Evolutionary conservation across 2,797 vertebrate species (phyloP).

Genomic region (Chrysolophus pictus): DNA sequence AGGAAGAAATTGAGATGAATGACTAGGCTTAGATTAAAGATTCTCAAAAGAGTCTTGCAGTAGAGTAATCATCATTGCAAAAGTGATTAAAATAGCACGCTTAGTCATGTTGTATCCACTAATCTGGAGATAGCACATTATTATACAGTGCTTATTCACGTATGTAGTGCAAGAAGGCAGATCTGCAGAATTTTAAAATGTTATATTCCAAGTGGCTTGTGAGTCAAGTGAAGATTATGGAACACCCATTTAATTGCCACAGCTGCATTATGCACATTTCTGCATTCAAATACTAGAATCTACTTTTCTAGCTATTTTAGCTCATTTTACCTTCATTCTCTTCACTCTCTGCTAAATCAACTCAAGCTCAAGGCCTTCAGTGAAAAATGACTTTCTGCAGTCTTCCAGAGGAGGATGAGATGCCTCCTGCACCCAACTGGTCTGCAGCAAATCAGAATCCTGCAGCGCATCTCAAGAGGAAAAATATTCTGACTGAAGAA

Average conservation of each 20-base stretch:
- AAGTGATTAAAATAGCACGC: conserved; percentile 60
- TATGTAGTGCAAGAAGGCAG: conserved; percentile 46
- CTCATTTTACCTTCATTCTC: conserved; percentile 58
- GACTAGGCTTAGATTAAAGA: conserved; percentile 43
- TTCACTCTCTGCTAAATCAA: conserved; percentile 21
- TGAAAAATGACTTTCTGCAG: conserved; percentile 26
- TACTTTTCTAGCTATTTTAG: conserved; percentile 44
- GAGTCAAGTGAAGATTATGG: conserved; percentile 61
- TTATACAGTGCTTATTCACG: conserved; percentile 24
- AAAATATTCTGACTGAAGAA: neutral
- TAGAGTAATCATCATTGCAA: conserved; percentile 45
- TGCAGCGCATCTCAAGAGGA: neutral
- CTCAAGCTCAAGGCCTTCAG: conserved; percentile 4
- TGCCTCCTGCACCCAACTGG: conserved; percentile 7
- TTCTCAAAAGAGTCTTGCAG: conserved; percentile 30
- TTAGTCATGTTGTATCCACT: conserved; percentile 67
- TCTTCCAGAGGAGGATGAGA: neutral
- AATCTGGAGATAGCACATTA: conserved; percentile 41
- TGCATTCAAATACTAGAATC: conserved; percentile 46
- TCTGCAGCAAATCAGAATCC: conserved; percentile 37
- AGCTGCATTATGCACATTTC: conserved; percentile 57
- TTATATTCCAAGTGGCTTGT: conserved; percentile 34
- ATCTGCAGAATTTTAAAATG: conserved; percentile 44
- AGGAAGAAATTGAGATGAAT: conserved; percentile 62
- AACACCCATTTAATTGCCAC: conserved; percentile 73